Conservation (phyloP, 2,797 vertebrate species). For the Thamnophis elegans region DNA sequence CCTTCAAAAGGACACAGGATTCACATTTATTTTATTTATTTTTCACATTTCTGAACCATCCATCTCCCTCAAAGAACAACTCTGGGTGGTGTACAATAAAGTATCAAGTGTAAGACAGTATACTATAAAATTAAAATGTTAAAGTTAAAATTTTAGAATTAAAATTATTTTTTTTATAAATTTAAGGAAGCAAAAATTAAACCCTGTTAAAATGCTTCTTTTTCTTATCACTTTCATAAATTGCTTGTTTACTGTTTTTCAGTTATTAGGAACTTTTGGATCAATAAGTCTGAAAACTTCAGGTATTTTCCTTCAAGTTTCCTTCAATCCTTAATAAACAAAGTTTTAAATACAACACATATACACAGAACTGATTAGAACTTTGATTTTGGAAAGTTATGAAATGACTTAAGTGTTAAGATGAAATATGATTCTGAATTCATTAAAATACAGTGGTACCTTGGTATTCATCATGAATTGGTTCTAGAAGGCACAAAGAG, state of each 20-base stretch:
- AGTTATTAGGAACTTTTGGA: not conserved
- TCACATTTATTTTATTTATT: not conserved
- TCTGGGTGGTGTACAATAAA: not conserved
- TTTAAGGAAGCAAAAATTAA: no score
- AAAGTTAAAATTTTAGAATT: no score
- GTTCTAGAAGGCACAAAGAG: no score
- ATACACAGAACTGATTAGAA: not conserved
- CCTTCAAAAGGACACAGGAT: not conserved
- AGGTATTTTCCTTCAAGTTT: not conserved
- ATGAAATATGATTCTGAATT: not conserved
- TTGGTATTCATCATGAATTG: no score
- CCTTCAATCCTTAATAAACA: no score
- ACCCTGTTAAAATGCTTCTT: not conserved
- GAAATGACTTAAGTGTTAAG: not conserved
- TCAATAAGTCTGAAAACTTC: not conserved
- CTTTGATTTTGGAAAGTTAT: not conserved
- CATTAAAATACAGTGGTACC: not conserved
- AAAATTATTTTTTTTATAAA: no score
- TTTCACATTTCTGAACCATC: not conserved
- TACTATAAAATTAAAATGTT: no score
- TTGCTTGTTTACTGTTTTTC: not conserved
- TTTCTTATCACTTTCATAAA: not conserved
- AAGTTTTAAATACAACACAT: no score
- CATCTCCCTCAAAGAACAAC: not conserved
- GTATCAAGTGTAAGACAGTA: no score